These are phyloP conservation scores for Drosophila meridionalis DNA, from an alignment of 2,888 invertebrate genomes.

Conservation along the genomic window DNA sequence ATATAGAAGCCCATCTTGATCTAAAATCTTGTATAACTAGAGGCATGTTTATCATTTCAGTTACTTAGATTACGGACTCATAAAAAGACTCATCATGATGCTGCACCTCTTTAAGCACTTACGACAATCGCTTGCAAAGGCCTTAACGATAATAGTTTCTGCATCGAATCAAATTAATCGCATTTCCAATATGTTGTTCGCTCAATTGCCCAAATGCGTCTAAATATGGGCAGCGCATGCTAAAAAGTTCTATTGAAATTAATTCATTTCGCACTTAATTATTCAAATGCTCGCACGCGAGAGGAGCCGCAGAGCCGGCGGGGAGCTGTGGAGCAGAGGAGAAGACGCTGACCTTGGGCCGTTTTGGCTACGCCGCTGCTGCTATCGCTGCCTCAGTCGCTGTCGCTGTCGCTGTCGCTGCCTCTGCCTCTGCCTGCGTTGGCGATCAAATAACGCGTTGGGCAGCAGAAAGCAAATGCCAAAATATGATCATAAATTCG, in stretches of 20 bases:
- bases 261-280: slow-evolving; percentile 80
- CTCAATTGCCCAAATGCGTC: slow-evolving; percentile 41
- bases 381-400: not conserved
- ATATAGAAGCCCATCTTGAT: no score
- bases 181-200: slow-evolving; percentile 8
- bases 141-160: not conserved
- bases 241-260: slow-evolving; percentile 71
- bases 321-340: slow-evolving; percentile 1
- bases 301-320: slow-evolving; percentile 6
- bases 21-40: no score
- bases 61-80: not conserved
- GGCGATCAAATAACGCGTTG: slow-evolving; percentile 65
- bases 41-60: no score
- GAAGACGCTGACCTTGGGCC: slow-evolving; percentile 62
- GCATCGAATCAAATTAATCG: slow-evolving; percentile 11
- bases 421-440: slow-evolving; percentile 17
- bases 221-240: slow-evolving; percentile 55
- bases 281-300: slow-evolving; percentile 58
- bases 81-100: not conserved
- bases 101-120: not conserved
- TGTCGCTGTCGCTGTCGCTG: not conserved
- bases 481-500: slow-evolving; percentile 50
- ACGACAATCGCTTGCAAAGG: not conserved
- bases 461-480: slow-evolving; percentile 31
- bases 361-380: slow-evolving; percentile 7